These are phyloP conservation scores for Charanyca ferruginea DNA, from an alignment of 2,888 invertebrate species.

Conservation along the genomic window DNA sequence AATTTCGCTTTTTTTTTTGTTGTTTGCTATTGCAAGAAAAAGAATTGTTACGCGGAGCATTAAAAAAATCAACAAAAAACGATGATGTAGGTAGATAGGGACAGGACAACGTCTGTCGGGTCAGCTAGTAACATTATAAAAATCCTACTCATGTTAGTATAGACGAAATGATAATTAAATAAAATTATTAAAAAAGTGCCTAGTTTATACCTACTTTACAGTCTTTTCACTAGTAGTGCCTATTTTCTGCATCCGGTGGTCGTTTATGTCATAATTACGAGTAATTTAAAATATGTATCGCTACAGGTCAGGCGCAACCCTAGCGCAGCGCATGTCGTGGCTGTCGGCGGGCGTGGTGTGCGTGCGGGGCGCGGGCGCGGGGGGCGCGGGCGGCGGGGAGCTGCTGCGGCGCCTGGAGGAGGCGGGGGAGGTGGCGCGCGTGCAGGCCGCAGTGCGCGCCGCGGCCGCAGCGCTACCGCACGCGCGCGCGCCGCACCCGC, in stretches of 20 bases:
- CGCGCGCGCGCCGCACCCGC: slow-evolving; percentile 89
- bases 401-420: slow-evolving; percentile 97
- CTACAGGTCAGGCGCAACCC: slow-evolving; percentile 93
- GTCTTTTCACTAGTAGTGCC: too few species aligned
- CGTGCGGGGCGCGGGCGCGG: slow-evolving; percentile 95
- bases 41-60: too few species aligned
- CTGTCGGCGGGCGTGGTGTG: slow-evolving; percentile 98
- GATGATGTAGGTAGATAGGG: too few species aligned
- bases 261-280: neutral
- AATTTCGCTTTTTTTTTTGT: too few species aligned
- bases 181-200: too few species aligned
- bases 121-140: too few species aligned
- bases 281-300: neutral
- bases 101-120: too few species aligned
- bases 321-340: slow-evolving; percentile 96
- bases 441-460: slow-evolving; percentile 93
- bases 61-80: too few species aligned
- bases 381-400: slow-evolving; percentile 92
- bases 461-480: slow-evolving; percentile 80
- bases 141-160: too few species aligned
- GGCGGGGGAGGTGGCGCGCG: slow-evolving; percentile 97
- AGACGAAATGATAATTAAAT: too few species aligned
- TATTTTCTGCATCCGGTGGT: neutral
- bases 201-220: too few species aligned
- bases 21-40: too few species aligned